Conservation (phyloP, 1,140 invertebrate species). For the Platyscapa corneri region DNA sequence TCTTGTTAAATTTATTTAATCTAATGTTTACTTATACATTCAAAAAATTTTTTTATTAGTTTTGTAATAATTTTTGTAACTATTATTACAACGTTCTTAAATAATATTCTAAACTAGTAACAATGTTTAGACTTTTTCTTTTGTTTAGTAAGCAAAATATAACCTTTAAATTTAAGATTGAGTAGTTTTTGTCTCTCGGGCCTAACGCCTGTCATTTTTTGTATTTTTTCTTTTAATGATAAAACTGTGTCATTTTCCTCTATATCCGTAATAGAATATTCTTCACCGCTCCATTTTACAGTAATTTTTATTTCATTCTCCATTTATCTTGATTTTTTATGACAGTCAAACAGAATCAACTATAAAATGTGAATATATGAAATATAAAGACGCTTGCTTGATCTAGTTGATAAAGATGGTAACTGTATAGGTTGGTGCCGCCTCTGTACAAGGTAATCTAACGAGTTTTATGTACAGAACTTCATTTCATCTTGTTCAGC, state of each 20-base stretch:
- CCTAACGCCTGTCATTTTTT: constrained; percentile 87
- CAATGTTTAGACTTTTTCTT: neutral
- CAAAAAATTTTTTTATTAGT: too few relatives aligned
- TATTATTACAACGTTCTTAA: neutral
- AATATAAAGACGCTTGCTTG: too few relatives aligned
- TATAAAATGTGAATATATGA: neutral
- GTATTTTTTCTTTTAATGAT: constrained; percentile 86
- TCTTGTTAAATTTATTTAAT: too few relatives aligned
- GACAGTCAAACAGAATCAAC: neutral
- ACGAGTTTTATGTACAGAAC: too few relatives aligned
- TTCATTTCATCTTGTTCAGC: too few relatives aligned
- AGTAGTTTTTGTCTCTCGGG: constrained; percentile 94
- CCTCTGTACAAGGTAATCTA: too few relatives aligned
- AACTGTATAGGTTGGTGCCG: too few relatives aligned
- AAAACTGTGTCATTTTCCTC: constrained; percentile 83
- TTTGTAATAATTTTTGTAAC: too few relatives aligned
- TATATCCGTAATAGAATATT: constrained; percentile 83
- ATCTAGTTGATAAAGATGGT: too few relatives aligned
- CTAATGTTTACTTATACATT: too few relatives aligned
- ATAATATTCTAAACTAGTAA: constrained; percentile 1
- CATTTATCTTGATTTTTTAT: constrained; percentile 57
- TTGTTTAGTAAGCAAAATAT: constrained; percentile 55
- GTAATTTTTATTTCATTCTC: constrained; percentile 76
- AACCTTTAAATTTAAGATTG: constrained; percentile 94
- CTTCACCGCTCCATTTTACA: constrained; percentile 94